phyloP scores from a whole-genome alignment of 2,888 invertebrate genomes.

The Campopleginae sp. region DNA sequence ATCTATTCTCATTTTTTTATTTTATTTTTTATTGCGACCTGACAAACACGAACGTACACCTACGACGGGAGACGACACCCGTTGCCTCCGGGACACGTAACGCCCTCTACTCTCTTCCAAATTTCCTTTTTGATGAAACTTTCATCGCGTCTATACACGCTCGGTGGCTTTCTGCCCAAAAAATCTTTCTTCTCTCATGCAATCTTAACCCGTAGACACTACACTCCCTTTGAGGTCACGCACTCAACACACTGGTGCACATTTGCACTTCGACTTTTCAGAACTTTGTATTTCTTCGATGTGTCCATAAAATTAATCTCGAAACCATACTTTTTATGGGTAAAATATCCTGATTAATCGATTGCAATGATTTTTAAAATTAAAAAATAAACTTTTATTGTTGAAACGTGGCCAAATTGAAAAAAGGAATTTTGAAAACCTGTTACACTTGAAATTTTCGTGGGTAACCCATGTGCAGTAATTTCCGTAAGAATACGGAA shows the following conservation, averaged over 20 bases:
- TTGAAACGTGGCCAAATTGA: no score
- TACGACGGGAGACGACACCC: constrained; percentile 20
- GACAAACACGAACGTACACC: constrained; percentile 1
- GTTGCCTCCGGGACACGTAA: constrained; percentile 36
- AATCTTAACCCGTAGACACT: background rate
- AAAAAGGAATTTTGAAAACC: no score
- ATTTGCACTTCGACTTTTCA: no score
- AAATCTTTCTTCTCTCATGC: constrained; percentile 10
- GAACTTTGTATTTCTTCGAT: no score
- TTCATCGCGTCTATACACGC: constrained; percentile 52
- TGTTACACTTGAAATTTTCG: no score
- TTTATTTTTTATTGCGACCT: constrained; percentile 1
- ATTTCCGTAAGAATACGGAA: background rate
- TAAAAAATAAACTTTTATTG: no score
- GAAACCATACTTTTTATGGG: no score
- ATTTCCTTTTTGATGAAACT: constrained; percentile 60
- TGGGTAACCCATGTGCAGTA: background rate
- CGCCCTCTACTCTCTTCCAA: constrained; percentile 24
- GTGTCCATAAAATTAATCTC: no score
- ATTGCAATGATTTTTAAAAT: no score
- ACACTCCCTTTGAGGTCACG: no score
- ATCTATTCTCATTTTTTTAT: constrained; percentile 17
- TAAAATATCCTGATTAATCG: no score
- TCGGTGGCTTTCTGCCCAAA: background rate
- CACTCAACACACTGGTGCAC: no score